These are phyloP conservation scores for Agrochola macilenta DNA, from an alignment of 2,888 invertebrate species.

Conservation along the genomic window DNA sequence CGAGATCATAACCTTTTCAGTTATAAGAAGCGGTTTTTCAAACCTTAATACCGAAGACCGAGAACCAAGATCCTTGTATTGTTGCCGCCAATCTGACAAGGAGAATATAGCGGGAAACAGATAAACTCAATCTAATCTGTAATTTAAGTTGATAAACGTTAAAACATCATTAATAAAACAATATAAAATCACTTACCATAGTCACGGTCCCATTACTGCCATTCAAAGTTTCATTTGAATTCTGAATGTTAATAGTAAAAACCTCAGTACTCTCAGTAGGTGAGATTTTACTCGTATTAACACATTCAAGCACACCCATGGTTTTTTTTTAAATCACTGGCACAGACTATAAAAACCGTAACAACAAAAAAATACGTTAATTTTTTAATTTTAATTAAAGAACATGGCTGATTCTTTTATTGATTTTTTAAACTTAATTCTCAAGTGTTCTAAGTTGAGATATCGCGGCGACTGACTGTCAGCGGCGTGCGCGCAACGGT, in stretches of 20 bases:
- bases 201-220: conserved; percentile 70
- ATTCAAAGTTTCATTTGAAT: conserved; percentile 74
- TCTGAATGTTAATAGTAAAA: conserved; percentile 76
- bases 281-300: conserved; percentile 75
- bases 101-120: conserved; percentile 13
- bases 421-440: conserved; percentile 18
- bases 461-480: conserved; percentile 62
- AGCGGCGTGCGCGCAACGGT: conserved; percentile 60
- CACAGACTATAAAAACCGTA: conserved; percentile 29
- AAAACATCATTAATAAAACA: conserved; percentile 3
- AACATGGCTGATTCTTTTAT: conserved; percentile 4
- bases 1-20: not conserved
- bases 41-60: not conserved
- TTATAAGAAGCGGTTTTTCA: not conserved
- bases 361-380: not conserved
- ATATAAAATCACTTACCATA: conserved; percentile 69
- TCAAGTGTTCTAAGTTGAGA: conserved; percentile 64
- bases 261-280: conserved; percentile 84
- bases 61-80: not conserved
- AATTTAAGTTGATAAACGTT: not conserved
- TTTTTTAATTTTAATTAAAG: conserved; percentile 4
- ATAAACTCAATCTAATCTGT: conserved; percentile 41
- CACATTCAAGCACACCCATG: conserved; percentile 84
- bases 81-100: conserved; percentile 11
- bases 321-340: conserved; percentile 31